Evolutionary conservation across 2,797 vertebrate genomes (phyloP).

Genomic region (Manis javanica): DNA sequence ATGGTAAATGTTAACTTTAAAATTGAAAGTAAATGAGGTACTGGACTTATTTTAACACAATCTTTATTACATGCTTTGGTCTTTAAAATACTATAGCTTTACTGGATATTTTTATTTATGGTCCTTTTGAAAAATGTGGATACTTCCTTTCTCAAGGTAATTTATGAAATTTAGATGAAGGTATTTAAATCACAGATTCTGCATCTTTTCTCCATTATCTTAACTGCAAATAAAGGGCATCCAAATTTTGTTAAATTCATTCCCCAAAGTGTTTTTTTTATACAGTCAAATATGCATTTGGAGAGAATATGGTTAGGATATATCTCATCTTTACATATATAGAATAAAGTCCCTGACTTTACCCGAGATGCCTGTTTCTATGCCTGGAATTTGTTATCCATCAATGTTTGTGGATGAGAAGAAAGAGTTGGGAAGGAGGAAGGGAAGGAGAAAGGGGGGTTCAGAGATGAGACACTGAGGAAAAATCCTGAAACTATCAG

Average conservation of each 20-base stretch:
- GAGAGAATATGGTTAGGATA: slow-evolving; percentile 33
- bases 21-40: slow-evolving; percentile 32
- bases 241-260: neutral
- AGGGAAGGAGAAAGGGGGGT: neutral
- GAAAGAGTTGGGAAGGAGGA: neutral
- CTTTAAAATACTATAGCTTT: slow-evolving; percentile 38
- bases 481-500: neutral
- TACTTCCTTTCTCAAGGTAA: slow-evolving; percentile 1
- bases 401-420: neutral
- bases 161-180: neutral
- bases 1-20: slow-evolving; percentile 58
- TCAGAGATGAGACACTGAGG: neutral
- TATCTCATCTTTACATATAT: neutral
- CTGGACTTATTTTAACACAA: neutral
- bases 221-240: slow-evolving; percentile 22
- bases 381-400: neutral
- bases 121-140: neutral
- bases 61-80: neutral
- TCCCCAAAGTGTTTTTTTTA: neutral
- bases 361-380: neutral
- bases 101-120: neutral
- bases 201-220: neutral
- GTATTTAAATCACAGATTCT: neutral
- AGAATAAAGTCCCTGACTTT: neutral
- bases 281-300: neutral